Evolutionary conservation across 2,888 invertebrate genomes (phyloP).

Genomic region (Melanotus villosus): DNA sequence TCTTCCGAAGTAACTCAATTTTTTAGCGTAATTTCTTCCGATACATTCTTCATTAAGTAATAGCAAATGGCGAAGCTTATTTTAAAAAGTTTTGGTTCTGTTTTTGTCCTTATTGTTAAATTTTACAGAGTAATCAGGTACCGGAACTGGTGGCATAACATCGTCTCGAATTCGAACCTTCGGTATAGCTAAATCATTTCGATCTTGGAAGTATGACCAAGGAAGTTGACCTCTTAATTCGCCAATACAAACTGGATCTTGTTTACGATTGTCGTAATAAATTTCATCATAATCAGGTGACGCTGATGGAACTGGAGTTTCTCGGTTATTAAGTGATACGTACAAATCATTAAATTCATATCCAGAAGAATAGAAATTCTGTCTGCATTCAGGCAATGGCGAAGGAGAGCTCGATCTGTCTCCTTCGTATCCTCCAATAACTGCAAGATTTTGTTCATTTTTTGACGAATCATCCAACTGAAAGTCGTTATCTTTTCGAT

Average conservation of each 20-base stretch:
- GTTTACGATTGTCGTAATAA: not conserved
- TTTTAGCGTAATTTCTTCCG: too few relatives aligned
- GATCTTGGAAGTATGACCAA: constrained; percentile 52
- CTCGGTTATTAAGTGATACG: not conserved
- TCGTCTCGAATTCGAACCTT: not conserved
- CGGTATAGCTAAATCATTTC: not conserved
- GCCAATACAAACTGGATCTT: not conserved
- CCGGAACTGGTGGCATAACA: not conserved
- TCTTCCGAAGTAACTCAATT: too few relatives aligned
- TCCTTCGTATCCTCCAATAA: constrained; percentile 27
- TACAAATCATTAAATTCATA: not conserved
- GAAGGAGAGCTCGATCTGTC: constrained; percentile 30
- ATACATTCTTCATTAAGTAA: too few relatives aligned
- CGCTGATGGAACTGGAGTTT: not conserved
- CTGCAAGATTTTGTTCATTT: constrained; percentile 13
- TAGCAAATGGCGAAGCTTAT: too few relatives aligned
- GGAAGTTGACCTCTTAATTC: constrained; percentile 49
- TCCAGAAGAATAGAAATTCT: not conserved
- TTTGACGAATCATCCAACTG: not conserved
- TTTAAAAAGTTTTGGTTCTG: too few relatives aligned
- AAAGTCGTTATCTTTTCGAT: not conserved
- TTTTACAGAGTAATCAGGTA: constrained; percentile 6
- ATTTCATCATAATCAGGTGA: not conserved
- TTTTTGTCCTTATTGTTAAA: not conserved
- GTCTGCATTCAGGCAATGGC: not conserved